Percentiles rank a stretch among this genome's conserved stretches.
phyloP scores from a whole-genome alignment of 2,113 vertebrate genomes.

The Syngnathus typhle region DNA sequence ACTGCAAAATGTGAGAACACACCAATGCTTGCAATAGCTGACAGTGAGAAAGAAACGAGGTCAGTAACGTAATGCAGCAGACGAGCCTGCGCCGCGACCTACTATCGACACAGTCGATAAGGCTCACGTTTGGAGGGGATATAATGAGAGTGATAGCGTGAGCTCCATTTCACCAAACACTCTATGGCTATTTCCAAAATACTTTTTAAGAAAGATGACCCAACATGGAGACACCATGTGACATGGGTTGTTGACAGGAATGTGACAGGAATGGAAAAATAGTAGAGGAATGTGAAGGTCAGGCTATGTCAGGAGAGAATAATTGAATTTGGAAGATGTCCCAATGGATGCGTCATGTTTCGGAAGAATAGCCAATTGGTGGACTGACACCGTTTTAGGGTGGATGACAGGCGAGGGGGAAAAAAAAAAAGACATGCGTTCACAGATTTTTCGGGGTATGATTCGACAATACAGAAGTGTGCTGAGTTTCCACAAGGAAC shows the following conservation, averaged over 20 bases:
- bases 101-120: constrained; percentile 1
- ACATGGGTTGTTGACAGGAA: not conserved
- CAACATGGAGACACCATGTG: not conserved
- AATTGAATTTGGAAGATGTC: not conserved
- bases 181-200: not conserved
- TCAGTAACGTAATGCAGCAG: not conserved
- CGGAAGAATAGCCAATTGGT: not conserved
- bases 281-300: not conserved
- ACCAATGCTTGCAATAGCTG: not conserved
- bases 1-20: not conserved
- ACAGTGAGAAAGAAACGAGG: not conserved
- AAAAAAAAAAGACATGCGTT: not conserved
- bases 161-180: not conserved
- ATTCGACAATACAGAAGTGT: not conserved
- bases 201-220: not conserved
- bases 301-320: not conserved
- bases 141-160: not conserved
- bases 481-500: not conserved
- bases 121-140: not conserved
- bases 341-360: not conserved
- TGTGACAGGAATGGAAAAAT: not conserved
- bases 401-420: not conserved
- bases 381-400: not conserved
- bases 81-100: not conserved
- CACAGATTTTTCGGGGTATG: not conserved